A percentile compares a stretch with the other conserved stretches of the same genome.
These are phyloP conservation scores for Hirtodrosophila cameraria DNA, from an alignment of 2,888 invertebrate species.

Conservation along the genomic window DNA sequence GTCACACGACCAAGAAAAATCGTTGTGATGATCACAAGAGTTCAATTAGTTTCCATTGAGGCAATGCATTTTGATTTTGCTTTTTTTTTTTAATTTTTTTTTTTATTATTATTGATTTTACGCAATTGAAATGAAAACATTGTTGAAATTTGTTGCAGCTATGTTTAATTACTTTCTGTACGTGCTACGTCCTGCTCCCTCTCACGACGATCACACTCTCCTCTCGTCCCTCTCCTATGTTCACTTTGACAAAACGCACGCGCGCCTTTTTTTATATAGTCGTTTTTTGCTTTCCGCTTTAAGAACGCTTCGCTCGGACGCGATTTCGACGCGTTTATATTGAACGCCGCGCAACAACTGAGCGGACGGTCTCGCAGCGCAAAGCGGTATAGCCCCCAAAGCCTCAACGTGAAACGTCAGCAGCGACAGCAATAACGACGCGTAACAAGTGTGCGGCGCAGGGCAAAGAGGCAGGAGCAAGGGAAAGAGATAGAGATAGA, in stretches of 20 bases:
- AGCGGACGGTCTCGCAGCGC: constrained; percentile 48
- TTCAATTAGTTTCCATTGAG: constrained; percentile 69
- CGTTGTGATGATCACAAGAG: constrained; percentile 58
- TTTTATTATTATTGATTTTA: constrained; percentile 65
- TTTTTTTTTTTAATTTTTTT: not conserved
- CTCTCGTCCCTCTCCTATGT: no score
- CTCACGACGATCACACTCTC: constrained; percentile 1
- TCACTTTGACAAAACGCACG: constrained; percentile 59
- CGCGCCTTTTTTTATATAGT: constrained; percentile 49
- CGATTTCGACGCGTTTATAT: constrained; percentile 72
- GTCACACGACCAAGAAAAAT: constrained; percentile 32
- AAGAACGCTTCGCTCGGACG: constrained; percentile 33
- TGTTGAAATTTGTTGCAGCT: constrained; percentile 39
- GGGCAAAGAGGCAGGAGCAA: constrained; percentile 1
- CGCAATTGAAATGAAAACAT: constrained; percentile 66
- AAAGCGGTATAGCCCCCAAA: constrained; percentile 51
- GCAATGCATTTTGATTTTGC: constrained; percentile 32
- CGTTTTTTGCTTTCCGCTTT: constrained; percentile 26
- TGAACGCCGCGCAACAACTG: constrained; percentile 82
- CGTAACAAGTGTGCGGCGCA: constrained; percentile 71
- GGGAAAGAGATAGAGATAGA: no score
- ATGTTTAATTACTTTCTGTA: constrained; percentile 58
- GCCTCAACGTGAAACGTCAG: constrained; percentile 38
- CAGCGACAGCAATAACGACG: constrained; percentile 46
- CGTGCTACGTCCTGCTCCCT: constrained; percentile 3